Conservation (phyloP, 2,888 invertebrate species). For the Euproctis similis region DNA sequence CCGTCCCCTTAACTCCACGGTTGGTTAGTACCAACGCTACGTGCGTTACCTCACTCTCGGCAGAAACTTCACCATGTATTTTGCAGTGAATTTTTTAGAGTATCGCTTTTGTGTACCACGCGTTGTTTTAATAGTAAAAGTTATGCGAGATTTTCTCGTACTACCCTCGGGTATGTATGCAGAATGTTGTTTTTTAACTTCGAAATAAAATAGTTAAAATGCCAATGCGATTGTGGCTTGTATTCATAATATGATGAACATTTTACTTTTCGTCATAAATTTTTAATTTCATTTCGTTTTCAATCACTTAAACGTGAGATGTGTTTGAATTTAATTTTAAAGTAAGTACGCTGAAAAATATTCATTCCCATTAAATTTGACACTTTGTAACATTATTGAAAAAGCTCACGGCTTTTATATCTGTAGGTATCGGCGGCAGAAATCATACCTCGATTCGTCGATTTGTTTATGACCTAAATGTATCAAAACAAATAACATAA, state of each 20-base stretch:
- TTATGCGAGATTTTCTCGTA: conserved; percentile 47
- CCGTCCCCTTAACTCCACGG: conserved; percentile 56
- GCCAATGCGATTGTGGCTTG: conserved; percentile 2
- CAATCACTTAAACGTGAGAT: no score
- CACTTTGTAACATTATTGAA: neutral
- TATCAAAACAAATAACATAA: no score
- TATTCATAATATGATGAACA: no score
- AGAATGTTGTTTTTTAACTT: conserved; percentile 7
- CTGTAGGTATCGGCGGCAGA: no score
- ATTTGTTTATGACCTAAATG: no score
- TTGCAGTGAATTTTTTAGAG: conserved; percentile 72
- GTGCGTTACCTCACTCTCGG: conserved; percentile 72
- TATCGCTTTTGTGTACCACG: conserved; percentile 67
- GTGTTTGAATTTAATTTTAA: no score
- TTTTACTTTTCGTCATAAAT: neutral
- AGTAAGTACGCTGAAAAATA: no score
- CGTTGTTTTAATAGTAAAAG: conserved; percentile 66
- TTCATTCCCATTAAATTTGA: no score
- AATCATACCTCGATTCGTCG: no score
- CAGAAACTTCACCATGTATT: conserved; percentile 71
- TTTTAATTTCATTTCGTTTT: no score
- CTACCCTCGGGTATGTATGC: conserved; percentile 14
- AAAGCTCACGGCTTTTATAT: no score
- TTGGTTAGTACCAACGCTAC: conserved; percentile 71
- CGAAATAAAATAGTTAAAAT: conserved; percentile 7